A percentile compares a stretch with the other conserved stretches of the same genome.
These are phyloP conservation scores for Indri indri DNA, from an alignment of 2,113 vertebrate genomes.

Conservation along the genomic window DNA sequence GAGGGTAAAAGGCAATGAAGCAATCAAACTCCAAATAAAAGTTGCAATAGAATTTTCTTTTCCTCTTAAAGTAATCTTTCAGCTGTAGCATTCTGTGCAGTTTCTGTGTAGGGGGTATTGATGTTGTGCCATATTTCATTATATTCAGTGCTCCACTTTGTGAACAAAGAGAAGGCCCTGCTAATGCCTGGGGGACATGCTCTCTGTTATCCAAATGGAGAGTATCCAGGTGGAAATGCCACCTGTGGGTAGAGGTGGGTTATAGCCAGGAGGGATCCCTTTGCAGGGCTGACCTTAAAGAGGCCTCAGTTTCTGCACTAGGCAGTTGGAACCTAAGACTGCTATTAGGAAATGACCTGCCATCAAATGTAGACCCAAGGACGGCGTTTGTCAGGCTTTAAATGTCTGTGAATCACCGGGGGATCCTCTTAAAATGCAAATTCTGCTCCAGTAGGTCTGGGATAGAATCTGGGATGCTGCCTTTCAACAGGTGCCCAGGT, in stretches of 20 bases:
- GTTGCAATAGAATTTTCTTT: constrained; percentile 61
- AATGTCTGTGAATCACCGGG: neutral
- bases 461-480: neutral
- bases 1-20: constrained; percentile 61
- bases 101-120: constrained; percentile 71
- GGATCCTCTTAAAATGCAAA: neutral
- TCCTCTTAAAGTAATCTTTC: constrained; percentile 65
- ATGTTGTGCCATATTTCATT: constrained; percentile 80
- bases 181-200: neutral
- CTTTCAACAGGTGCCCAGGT: neutral
- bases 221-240: constrained; percentile 66
- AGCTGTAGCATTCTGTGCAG: constrained; percentile 73
- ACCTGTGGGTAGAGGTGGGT: neutral
- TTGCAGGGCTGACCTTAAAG: neutral
- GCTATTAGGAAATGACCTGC: neutral
- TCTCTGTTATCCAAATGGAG: constrained; percentile 36
- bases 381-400: neutral
- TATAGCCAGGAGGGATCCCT: neutral
- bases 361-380: neutral
- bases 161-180: constrained; percentile 57
- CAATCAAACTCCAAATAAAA: constrained; percentile 72
- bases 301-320: neutral
- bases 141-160: constrained; percentile 71
- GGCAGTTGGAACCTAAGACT: neutral
- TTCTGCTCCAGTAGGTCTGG: neutral